phyloP scores from a whole-genome alignment of 2,888 invertebrate genomes.

The Limenitis camilla region DNA sequence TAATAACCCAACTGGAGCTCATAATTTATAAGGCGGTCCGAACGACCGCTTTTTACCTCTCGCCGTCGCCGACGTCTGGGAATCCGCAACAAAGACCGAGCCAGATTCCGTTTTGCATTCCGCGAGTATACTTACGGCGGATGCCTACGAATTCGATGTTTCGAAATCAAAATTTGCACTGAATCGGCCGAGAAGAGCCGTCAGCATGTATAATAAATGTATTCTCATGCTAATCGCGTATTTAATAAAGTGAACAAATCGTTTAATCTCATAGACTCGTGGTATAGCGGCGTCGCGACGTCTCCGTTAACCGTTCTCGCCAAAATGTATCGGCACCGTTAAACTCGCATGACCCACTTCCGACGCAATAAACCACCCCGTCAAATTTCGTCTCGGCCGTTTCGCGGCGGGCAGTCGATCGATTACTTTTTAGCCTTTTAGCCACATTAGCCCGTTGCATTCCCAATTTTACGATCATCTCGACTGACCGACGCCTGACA shows the following conservation, averaged over 20 bases:
- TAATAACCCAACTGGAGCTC: constrained; percentile 55
- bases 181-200: constrained; percentile 42
- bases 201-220: constrained; percentile 30
- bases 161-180: constrained; percentile 45
- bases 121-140: constrained; percentile 50
- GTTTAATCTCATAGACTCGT: constrained; percentile 3
- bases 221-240: constrained; percentile 31
- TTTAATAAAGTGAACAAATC: constrained; percentile 16
- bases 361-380: constrained; percentile 53
- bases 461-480: constrained; percentile 62
- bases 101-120: constrained; percentile 71
- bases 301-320: constrained; percentile 12
- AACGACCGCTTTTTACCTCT: constrained; percentile 66
- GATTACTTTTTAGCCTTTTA: constrained; percentile 55
- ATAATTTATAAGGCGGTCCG: constrained; percentile 63
- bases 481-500: constrained; percentile 62
- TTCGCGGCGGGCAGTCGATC: constrained; percentile 41
- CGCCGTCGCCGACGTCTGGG: constrained; percentile 64
- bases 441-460: constrained; percentile 58
- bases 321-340: constrained; percentile 12
- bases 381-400: constrained; percentile 52
- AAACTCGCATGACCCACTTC: constrained; percentile 57
- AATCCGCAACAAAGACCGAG: constrained; percentile 67
- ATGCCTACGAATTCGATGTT: constrained; percentile 48
- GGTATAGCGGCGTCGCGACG: constrained; percentile 23